These are phyloP conservation scores for Tapirus terrestris DNA, from an alignment of 2,113 vertebrate species.

Conservation along the genomic window DNA sequence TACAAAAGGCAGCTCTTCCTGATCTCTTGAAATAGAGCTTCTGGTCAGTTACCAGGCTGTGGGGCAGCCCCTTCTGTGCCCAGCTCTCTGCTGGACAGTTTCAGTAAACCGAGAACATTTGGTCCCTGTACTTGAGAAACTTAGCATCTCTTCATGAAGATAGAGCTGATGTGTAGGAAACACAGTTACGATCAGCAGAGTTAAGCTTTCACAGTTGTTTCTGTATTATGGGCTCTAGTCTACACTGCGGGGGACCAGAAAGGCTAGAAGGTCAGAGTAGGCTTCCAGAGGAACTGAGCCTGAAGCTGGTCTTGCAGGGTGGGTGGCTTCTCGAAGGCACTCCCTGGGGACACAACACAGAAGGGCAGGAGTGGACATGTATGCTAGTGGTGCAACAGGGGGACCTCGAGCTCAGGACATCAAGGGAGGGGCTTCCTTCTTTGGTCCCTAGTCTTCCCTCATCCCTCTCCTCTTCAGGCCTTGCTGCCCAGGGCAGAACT, in stretches of 20 bases:
- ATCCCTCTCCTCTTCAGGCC: background rate
- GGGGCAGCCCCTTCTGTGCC: background rate
- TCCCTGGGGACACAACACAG: background rate
- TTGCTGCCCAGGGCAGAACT: background rate
- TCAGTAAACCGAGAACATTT: background rate
- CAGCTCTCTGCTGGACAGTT: background rate
- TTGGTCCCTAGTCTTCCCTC: background rate
- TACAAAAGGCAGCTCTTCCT: background rate
- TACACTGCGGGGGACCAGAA: background rate
- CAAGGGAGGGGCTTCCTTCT: background rate
- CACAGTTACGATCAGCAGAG: background rate
- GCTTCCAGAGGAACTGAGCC: background rate
- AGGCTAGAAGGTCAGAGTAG: background rate
- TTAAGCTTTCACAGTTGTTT: background rate
- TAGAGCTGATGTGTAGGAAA: background rate
- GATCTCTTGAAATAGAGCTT: background rate
- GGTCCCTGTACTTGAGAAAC: background rate
- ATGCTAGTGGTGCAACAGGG: accelerated
- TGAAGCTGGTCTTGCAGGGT: background rate
- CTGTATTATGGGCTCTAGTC: background rate
- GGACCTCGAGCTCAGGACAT: background rate
- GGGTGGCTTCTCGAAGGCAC: background rate
- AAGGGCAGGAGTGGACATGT: background rate
- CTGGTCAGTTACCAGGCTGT: background rate
- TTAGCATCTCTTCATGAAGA: background rate